These are phyloP conservation scores for Pitta sordida DNA, from an alignment of 2,113 vertebrate species.

Conservation along the genomic window DNA sequence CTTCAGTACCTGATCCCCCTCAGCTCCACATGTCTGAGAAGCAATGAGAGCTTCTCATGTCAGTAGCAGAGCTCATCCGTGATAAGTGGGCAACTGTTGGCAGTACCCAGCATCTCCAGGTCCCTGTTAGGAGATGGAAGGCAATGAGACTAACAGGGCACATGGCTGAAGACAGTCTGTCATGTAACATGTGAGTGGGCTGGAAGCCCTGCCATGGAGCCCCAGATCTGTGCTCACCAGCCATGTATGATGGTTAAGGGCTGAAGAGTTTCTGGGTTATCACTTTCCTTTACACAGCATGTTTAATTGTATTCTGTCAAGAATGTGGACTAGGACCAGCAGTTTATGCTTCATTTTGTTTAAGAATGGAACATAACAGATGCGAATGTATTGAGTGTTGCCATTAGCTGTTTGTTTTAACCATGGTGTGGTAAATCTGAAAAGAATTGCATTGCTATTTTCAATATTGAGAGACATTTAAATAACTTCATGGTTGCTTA, in stretches of 20 bases:
- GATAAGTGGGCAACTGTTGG: not conserved
- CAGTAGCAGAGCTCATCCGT: not conserved
- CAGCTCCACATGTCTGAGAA: not conserved
- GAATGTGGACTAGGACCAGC: not conserved
- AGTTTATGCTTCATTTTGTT: not conserved
- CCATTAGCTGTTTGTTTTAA: not conserved
- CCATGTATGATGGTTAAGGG: accelerated
- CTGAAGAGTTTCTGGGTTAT: not conserved
- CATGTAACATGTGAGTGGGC: accelerated
- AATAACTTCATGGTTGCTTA: not conserved
- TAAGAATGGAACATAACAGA: not conserved
- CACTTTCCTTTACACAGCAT: not conserved
- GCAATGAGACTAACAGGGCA: not conserved
- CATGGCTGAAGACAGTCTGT: not conserved
- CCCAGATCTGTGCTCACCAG: accelerated
- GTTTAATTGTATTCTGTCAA: not conserved
- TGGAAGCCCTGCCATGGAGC: not conserved
- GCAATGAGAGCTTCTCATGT: not conserved
- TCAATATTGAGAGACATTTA: not conserved
- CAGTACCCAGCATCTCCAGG: not conserved
- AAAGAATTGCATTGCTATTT: not conserved
- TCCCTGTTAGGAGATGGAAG: not conserved
- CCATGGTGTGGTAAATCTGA: not conserved
- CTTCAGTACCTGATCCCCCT: not conserved
- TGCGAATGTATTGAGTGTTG: not conserved